Base-by-base conservation (phyloP, 35 echinoderm and acorn worm species). In the Ophiothrix spiculata region DNA sequence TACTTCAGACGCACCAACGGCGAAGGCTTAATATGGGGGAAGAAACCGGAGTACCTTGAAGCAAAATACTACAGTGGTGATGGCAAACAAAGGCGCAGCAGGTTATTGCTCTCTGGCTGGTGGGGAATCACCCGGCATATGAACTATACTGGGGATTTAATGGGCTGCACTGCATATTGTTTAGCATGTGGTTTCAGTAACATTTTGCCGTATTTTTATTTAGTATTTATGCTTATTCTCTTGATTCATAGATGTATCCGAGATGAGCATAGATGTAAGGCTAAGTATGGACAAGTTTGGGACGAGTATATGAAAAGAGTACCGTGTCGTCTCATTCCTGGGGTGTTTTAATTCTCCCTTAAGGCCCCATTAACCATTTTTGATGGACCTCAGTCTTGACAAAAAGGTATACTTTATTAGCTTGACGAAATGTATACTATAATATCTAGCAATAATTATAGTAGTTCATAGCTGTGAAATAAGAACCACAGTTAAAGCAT, bases 131-230 rank as follows among this genome's bases (percentile, higher is more conserved):
- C 86, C 1, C 39, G 91, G 21, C 91, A 93, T 39, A 93, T 93
- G 91, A 93, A 93, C 81, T 93, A 93, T 80, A 93, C 91, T 36
- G 91, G 91, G 32, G 91, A 93, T 28, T 38, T 93, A 45, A 93
- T 93, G 91, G 79, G 81, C 28, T 75, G 86, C 8, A 32, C 75
- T 4, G 91, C 91, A 10, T 93, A 83, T 42, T 88, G 91, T 38
- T 39, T 93, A 13, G 40, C 86, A 2, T 64, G 86, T 23, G 91
- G 91, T 1, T 54, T 89, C 16, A 69, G 31, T 21, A 86, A 93
- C 38, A 76, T 93, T 16, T 79, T 84, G 40, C 91, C 91, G 0
- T 88, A 93, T 76, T 93, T 87, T 81, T 93, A 93, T 60, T 40
- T 89, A 2, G 79, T 93, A 41, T 93, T 88, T 37, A 89, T 93